Base-by-base conservation (phyloP, 2,113 vertebrate species). In the Chaetops frenatus region DNA sequence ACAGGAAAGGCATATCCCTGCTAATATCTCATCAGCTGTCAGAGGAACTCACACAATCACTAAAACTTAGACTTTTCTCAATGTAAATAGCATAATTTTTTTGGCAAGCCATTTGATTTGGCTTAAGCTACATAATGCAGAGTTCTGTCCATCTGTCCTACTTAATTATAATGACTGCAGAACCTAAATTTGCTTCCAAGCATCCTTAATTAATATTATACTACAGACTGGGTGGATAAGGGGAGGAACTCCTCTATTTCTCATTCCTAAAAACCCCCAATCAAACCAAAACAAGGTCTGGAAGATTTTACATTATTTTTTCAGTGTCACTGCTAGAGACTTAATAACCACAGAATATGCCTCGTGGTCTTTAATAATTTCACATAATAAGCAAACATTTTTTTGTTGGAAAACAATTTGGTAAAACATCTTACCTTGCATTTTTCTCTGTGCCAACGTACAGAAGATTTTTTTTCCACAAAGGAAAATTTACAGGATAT, bases 131-230 rank as follows among this genome's bases (percentile, higher is more conserved):
- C 72, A 74, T 73, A 81, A 95, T 79, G 57, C 48, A 88, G 60
- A 86, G 64, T 73, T 92, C 66, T 88, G 24, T 94, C 74, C 94
- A 90, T 90, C 81, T 89, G 79, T 78, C 50, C 40, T 71, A 60
- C 65, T 89, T 94, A 81, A 94, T 95, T 88, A 86, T 53, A 84
- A 77, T 83, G 64, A 86, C 38, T 90, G 77, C 60, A 91, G 80
- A 92, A 80, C 54, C 66, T 81, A 93, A 77, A 77, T 96, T 93
- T 92, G 58, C 87, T 96, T 96, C 71, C 60, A 86, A 96, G 88
- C 50, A 62, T 84, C 71, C 82, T 93, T 96, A 96, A 95, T 95
- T 92, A 97, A 96, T 80, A 79, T 69, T 83, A 67, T 81, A 73
- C 72, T 91, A 56, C 74, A 88, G 93, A 36, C 47, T 78, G 76